Base-by-base conservation (phyloP, 2,797 vertebrate genomes). In the Pseudochromis fuscus region DNA sequence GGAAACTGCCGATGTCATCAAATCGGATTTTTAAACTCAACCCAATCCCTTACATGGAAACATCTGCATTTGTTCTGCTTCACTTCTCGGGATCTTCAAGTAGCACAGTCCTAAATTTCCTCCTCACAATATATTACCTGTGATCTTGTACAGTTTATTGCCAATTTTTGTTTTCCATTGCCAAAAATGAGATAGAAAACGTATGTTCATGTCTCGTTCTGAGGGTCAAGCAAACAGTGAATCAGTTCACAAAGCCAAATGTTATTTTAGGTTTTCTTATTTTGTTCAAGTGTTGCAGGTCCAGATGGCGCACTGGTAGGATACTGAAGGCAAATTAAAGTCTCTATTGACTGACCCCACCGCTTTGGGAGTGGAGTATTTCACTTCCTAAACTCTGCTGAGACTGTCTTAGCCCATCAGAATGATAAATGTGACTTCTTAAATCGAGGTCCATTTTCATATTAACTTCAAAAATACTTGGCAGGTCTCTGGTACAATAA, bases 401-500 rank as follows among this genome's bases (percentile, higher is more conserved):
- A 44, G 61, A 69, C 58, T 77, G 64, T 82, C 67, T 72, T 37
- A 49, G 15, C 70, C 55, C 64, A 81, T 83, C 76, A 68, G 16
- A 74, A 87, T 91, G 84, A 91, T 78, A 52, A 76, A 86, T 80
- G 66, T 49, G 53, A 76, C 62, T 79, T 81, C 53, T 77, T 66
- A 52, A 79, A 82, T 52, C 79, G 55, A 77, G 67, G 57, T 74
- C 50, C 33, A 65, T 78, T 82, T 81, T 84, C 62, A 67, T 71
- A 72, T 75, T 73, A 82, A 68, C 42, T 67, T 21, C 33, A 72
- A 80, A 83, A 77, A 65, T 38, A 69, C 57, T 85, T 86, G 88
- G 84, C 83, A 79, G 74, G 27, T 38, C 44, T 10, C 4, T 50
- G 53, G 64, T 77, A 65, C 89, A 83, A 75, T 27, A 38, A 38